These are phyloP conservation scores for Talpa occidentalis DNA, from an alignment of 2,113 vertebrate species.

Conservation along the genomic window DNA sequence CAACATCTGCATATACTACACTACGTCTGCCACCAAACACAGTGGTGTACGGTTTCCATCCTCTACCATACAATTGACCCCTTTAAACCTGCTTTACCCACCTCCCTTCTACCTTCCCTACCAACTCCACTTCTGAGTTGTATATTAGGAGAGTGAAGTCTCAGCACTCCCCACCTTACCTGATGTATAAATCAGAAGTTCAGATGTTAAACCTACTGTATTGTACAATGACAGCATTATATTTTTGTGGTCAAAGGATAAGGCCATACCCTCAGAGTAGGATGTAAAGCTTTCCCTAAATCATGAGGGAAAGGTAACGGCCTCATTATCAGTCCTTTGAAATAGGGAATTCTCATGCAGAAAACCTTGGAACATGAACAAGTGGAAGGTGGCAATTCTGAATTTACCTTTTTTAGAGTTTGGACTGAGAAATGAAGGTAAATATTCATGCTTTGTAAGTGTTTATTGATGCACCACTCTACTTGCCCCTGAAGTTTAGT, in stretches of 20 bases:
- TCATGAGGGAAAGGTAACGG: background rate
- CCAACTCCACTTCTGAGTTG: constrained; percentile 4
- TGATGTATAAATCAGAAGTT: background rate
- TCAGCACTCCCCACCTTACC: background rate
- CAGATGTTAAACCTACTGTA: background rate
- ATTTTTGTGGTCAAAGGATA: constrained; percentile 22
- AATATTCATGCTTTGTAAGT: constrained; percentile 1
- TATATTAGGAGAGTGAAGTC: background rate
- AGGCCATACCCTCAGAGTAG: background rate
- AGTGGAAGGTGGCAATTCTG: background rate
- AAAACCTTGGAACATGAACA: background rate
- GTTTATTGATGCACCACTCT: background rate
- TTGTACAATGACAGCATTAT: background rate
- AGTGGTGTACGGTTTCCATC: no score
- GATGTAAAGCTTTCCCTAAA: background rate
- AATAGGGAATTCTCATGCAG: constrained; percentile 10
- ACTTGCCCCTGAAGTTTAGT: background rate
- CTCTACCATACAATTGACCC: no score
- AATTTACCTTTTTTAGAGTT: background rate
- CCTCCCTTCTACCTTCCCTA: background rate
- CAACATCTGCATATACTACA: no score
- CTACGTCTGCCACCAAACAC: no score
- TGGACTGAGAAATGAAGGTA: background rate
- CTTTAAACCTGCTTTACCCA: no score
- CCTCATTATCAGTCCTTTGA: background rate